Evolutionary conservation across 2,888 invertebrate genomes (phyloP).

Genomic region (Brassicogethes aeneus): DNA sequence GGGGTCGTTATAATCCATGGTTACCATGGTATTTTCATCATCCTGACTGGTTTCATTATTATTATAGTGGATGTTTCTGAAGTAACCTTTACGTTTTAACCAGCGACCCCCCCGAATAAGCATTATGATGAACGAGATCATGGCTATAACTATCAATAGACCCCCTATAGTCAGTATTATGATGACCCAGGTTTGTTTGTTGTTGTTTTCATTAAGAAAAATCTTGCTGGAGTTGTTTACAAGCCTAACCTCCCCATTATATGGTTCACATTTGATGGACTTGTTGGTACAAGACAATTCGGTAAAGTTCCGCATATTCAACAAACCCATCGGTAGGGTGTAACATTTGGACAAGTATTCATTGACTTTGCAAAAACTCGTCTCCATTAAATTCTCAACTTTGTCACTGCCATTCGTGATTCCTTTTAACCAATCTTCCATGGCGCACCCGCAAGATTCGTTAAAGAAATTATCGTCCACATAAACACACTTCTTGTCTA

Average conservation of each 20-base stretch:
- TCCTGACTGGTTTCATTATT: conserved; percentile 50
- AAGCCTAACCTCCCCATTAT: conserved; percentile 36
- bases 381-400: conserved; percentile 41
- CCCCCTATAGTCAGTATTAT: conserved; percentile 39
- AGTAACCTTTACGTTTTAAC: conserved; percentile 49
- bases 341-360: conserved; percentile 54
- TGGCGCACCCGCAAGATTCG: conserved; percentile 53
- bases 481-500: conserved; percentile 41
- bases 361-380: conserved; percentile 55
- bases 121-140: conserved; percentile 46
- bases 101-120: conserved; percentile 49
- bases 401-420: conserved; percentile 41
- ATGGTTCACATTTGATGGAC: conserved; percentile 51
- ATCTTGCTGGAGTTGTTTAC: conserved; percentile 33
- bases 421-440: conserved; percentile 48
- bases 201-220: conserved; percentile 22
- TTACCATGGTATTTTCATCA: conserved; percentile 38
- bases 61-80: conserved; percentile 43
- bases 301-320: conserved; percentile 54
- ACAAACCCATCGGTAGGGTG: conserved; percentile 53
- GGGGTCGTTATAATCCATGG: conserved; percentile 33
- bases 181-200: conserved; percentile 24
- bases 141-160: conserved; percentile 46
- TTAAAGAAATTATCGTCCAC: conserved; percentile 57
- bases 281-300: conserved; percentile 50